Conservation (phyloP, 2,113 vertebrate species). For the Synchiropus splendidus region DNA sequence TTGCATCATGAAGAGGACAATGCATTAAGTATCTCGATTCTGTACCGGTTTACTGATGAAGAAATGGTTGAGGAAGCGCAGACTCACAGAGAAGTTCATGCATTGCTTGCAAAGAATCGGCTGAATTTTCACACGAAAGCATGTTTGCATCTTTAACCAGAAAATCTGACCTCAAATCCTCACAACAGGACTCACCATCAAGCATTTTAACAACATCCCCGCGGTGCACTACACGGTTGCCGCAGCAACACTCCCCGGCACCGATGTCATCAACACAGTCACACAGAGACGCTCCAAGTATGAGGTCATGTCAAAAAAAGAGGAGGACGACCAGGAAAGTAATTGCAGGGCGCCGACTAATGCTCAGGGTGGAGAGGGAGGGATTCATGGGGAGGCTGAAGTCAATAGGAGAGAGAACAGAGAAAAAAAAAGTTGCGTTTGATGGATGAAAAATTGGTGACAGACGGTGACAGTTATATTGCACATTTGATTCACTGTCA, state of each 20-base stretch:
- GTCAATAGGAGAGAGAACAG: conserved; percentile 1
- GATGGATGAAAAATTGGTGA: not conserved
- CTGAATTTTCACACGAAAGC: no score
- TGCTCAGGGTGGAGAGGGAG: conserved; percentile 9
- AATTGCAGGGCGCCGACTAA: not conserved
- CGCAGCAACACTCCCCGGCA: conserved; percentile 45
- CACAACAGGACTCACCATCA: conserved; percentile 13
- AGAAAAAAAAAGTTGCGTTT: conserved; percentile 7
- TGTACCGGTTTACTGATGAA: no score
- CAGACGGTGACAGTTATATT: not conserved
- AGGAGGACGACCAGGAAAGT: conserved; percentile 7
- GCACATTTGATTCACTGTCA: not conserved
- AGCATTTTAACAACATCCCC: conserved; percentile 37
- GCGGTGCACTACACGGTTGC: conserved; percentile 38
- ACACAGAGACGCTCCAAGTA: conserved; percentile 24
- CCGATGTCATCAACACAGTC: conserved; percentile 50
- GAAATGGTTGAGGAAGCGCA: no score
- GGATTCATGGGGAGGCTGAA: conserved; percentile 3
- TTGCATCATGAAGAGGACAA: no score
- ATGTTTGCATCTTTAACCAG: not conserved
- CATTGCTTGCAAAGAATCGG: no score
- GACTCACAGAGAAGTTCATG: no score
- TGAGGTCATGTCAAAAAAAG: conserved; percentile 49
- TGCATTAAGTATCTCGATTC: no score
- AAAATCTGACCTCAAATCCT: conserved; percentile 17